Evolutionary conservation across 2,888 invertebrate species (phyloP).

Genomic region (Parnassius mnemosyne): DNA sequence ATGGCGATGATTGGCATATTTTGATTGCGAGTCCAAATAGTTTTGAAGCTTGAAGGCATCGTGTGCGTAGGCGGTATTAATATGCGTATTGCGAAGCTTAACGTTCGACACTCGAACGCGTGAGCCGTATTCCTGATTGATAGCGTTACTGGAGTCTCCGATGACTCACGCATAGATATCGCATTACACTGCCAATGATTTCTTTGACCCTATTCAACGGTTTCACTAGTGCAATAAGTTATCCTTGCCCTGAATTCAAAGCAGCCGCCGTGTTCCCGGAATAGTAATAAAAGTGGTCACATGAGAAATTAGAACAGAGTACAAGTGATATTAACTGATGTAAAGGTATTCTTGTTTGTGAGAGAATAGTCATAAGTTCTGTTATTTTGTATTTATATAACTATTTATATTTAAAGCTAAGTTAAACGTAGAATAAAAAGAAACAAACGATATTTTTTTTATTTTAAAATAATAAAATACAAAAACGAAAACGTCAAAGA

Average conservation of each 20-base stretch:
- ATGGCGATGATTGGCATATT: conserved; percentile 37
- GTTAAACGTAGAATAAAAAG: too few species aligned
- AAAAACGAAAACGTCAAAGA: too few species aligned
- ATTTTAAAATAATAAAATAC: too few species aligned
- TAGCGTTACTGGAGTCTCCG: conserved; percentile 63
- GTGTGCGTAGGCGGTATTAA: conserved; percentile 63
- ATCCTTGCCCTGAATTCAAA: conserved; percentile 71
- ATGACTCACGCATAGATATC: conserved; percentile 68
- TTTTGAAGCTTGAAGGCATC: conserved; percentile 44
- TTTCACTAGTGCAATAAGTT: conserved; percentile 63
- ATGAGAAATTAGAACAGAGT: conserved; percentile 25
- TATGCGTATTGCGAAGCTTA: conserved; percentile 55
- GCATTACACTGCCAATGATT: conserved; percentile 62
- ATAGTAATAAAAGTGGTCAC: conserved; percentile 50
- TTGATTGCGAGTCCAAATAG: conserved; percentile 50
- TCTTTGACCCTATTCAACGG: conserved; percentile 71
- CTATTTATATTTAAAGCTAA: too few species aligned
- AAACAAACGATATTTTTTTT: too few species aligned
- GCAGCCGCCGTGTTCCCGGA: conserved; percentile 58
- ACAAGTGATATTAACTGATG: not conserved
- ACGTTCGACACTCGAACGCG: conserved; percentile 58
- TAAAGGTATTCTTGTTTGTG: not conserved
- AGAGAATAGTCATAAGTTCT: too few species aligned
- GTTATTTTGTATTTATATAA: too few species aligned
- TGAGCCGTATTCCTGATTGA: conserved; percentile 63